phyloP scores from a whole-genome alignment of 53 echinoderm and acorn worm genomes.

The Stichopus horrens region DNA sequence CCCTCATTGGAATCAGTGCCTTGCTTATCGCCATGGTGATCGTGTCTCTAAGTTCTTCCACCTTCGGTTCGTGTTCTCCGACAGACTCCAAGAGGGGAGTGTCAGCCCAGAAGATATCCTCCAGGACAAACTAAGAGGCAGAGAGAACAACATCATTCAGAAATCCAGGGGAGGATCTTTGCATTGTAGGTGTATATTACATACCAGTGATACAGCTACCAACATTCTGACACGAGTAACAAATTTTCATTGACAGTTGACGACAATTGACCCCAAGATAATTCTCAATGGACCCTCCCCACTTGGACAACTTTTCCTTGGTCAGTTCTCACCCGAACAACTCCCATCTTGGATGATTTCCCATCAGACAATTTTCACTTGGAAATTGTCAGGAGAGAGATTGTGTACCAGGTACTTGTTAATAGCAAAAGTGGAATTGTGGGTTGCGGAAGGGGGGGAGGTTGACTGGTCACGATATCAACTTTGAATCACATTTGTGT shows the following conservation, averaged over 20 bases:
- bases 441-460: no score
- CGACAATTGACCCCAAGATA: no score
- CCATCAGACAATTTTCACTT: no score
- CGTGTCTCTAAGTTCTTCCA: slow-evolving; percentile 88
- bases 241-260: not conserved
- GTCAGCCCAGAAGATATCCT: slow-evolving; percentile 99
- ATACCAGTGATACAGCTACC: slow-evolving; percentile 56
- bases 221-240: not conserved
- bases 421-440: no score
- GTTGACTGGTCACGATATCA: no score
- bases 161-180: slow-evolving; percentile 89
- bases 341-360: no score
- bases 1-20: slow-evolving; percentile 91
- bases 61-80: slow-evolving; percentile 95
- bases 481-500: no score
- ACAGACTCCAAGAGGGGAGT: slow-evolving; percentile 97
- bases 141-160: not conserved
- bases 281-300: no score
- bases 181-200: slow-evolving; percentile 96
- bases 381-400: no score
- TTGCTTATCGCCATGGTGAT: slow-evolving; percentile 83
- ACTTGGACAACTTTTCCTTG: no score
- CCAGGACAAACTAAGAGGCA: slow-evolving; percentile 75
- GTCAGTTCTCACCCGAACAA: no score
- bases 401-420: no score